Evolutionary conservation across 2,888 invertebrate species (phyloP).

Genomic region (Drosophila niveifrons): DNA sequence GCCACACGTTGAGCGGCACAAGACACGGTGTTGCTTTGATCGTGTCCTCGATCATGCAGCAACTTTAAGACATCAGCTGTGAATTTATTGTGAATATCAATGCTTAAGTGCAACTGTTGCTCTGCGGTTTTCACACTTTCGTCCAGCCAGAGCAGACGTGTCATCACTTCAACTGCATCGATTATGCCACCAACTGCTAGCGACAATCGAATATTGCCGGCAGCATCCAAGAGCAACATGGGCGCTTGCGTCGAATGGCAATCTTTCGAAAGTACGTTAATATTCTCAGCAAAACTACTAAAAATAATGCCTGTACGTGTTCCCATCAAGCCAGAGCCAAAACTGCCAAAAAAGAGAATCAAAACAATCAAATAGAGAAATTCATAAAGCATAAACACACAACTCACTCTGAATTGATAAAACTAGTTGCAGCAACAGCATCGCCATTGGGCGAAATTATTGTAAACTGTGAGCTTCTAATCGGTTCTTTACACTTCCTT

Average conservation of each 20-base stretch:
- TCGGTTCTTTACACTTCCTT: constrained; percentile 84
- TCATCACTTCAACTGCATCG: constrained; percentile 88
- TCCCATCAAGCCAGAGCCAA: constrained; percentile 93
- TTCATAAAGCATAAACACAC: background rate
- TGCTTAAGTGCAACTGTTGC: constrained; percentile 91
- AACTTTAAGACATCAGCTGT: constrained; percentile 88
- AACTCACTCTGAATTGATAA: constrained; percentile 91
- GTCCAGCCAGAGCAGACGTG: constrained; percentile 89
- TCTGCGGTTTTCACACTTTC: constrained; percentile 89
- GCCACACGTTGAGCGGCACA: constrained; percentile 89
- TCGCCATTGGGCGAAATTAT: constrained; percentile 94
- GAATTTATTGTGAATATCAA: constrained; percentile 89
- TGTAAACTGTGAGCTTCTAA: constrained; percentile 96
- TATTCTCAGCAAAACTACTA: constrained; percentile 98
- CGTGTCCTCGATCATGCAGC: constrained; percentile 88
- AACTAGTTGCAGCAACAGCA: constrained; percentile 96
- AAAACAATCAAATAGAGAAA: background rate
- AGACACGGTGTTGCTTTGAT: constrained; percentile 87
- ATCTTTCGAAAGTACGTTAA: constrained; percentile 92
- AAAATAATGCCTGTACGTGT: constrained; percentile 94
- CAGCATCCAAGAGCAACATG: constrained; percentile 89
- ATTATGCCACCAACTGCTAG: constrained; percentile 95
- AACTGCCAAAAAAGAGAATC: constrained; percentile 86
- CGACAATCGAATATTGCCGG: constrained; percentile 88
- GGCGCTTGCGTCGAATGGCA: constrained; percentile 97